Base-by-base conservation (phyloP, 2,888 invertebrate genomes). In the Eudasyphora cyanicolor region DNA sequence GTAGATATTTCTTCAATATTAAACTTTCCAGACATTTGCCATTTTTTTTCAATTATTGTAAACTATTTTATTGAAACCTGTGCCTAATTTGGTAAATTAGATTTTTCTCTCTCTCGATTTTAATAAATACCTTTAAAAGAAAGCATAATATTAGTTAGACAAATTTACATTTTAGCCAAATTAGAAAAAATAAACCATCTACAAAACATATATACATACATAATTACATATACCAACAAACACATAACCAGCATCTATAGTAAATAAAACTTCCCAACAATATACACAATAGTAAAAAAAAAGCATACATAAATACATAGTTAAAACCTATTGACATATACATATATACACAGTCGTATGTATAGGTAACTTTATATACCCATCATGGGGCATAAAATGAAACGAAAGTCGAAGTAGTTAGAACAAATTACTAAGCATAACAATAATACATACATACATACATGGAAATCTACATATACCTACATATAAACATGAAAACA, bases 71-170 rank as follows among this genome's bases (percentile, higher is more conserved):
- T 42, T 57, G 12, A 27, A 42, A 74, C 24, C 7, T 32, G 83
- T 83, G 83, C 80, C 80, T 83, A 83, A 64, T 83, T 83, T 83
- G 83, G 80, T 67, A 32, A 62, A 64, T 77, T 77, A 17, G 7
- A 12, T 62, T 57, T 74, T 69, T 19, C 51, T 42, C 75, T 69
- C 29, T 38, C 70, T 0, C 7, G 49, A 24, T 57, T 32, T 74
- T 17, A 70, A 51, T 60, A 27, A 35, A 42, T 69, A 45, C 45
- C 57, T 80, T 80, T 45, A 67, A 62, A 77, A 77, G 75, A 51
- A 64, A 79, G 76, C 38, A 27, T 42, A 76, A 76, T 73, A 73
- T 81, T 84, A 84, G 84, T 82, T 84, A 84, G 84, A 73, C 17
- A 84, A 84, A 81, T 84, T 69, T 84, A 81, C 81, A 84, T 78